Evolutionary conservation across 1,140 invertebrate genomes (phyloP).

Genomic region (Calliopsis andreniformis): DNA sequence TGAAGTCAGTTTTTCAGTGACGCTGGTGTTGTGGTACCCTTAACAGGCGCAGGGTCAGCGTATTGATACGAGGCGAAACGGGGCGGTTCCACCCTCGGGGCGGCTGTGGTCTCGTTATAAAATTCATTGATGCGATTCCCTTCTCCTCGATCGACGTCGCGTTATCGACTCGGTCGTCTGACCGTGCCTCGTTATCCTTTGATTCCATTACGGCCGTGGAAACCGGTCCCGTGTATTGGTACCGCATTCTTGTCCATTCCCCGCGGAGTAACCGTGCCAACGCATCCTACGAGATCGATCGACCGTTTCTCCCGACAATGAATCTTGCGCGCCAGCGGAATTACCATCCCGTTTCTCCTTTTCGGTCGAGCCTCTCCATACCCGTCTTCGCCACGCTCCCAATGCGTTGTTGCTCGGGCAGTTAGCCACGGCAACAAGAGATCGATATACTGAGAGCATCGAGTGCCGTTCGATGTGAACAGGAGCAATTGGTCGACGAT

Average conservation of each 20-base stretch:
- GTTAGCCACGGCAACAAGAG: not conserved
- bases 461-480: not conserved
- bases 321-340: slow-evolving; percentile 31
- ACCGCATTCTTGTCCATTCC: slow-evolving; percentile 39
- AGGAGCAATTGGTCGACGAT: slow-evolving; percentile 20
- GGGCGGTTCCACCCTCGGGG: slow-evolving; percentile 10
- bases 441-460: not conserved
- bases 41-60: not conserved
- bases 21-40: slow-evolving; percentile 11
- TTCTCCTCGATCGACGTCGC: not conserved
- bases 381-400: not conserved
- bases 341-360: slow-evolving; percentile 25
- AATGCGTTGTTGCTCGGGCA: not conserved
- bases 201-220: slow-evolving; percentile 69
- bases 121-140: slow-evolving; percentile 45
- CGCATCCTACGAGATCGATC: slow-evolving; percentile 32
- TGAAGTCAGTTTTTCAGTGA: no score
- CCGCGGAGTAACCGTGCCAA: not conserved
- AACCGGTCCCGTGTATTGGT: slow-evolving; percentile 55
- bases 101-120: slow-evolving; percentile 36
- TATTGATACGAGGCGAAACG: not conserved
- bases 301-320: slow-evolving; percentile 11
- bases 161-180: slow-evolving; percentile 68
- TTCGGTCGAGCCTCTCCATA: slow-evolving; percentile 7
- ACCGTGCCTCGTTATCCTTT: slow-evolving; percentile 68